Evolutionary conservation across 1,140 invertebrate species (phyloP).

Genomic region (Metopolophium dirhodum): DNA sequence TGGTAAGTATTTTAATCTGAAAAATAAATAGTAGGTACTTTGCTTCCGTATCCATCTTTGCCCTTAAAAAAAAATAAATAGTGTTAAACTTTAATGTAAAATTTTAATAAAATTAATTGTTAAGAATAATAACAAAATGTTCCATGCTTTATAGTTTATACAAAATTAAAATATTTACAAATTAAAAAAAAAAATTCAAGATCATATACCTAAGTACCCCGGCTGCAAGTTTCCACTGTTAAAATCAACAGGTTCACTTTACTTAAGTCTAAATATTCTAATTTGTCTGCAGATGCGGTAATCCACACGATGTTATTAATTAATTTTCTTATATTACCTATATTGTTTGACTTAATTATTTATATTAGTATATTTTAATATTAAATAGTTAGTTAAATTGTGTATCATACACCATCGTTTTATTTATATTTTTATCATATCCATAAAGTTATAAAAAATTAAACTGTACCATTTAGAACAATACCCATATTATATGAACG

Average conservation of each 20-base stretch:
- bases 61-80: not conserved
- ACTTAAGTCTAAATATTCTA: not conserved
- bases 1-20: not conserved
- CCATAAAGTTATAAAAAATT: not conserved
- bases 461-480: too few species aligned
- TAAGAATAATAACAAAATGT: not conserved
- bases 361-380: not conserved
- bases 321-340: not conserved
- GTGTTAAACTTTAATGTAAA: not conserved
- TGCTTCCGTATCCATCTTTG: too few species aligned
- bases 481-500: too few species aligned
- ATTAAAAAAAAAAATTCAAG: not conserved
- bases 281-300: not conserved
- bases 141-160: not conserved
- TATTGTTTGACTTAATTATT: not conserved
- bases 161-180: not conserved
- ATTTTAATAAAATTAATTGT: not conserved
- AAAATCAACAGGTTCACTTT: not conserved
- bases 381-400: not conserved
- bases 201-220: not conserved
- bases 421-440: not conserved
- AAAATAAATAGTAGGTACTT: not conserved
- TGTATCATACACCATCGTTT: too few species aligned
- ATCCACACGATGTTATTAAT: not conserved
- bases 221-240: not conserved